Conservation (phyloP, 2,888 invertebrate species). For the Cephonodes hylas region DNA sequence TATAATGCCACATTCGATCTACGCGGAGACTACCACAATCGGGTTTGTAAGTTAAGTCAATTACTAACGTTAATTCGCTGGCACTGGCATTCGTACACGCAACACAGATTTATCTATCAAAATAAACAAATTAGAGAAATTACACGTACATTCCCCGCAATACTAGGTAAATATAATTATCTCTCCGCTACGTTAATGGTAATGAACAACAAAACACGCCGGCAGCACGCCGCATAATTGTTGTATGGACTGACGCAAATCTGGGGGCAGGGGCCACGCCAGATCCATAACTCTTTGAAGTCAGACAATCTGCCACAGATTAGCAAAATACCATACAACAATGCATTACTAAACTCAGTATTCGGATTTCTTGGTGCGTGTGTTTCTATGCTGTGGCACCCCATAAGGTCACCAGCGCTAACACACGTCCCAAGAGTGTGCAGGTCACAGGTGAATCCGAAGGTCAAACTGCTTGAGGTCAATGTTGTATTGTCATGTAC, state of each 20-base stretch:
- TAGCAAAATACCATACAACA: slow-evolving; percentile 17
- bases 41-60: not conserved
- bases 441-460: slow-evolving; percentile 59
- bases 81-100: not conserved
- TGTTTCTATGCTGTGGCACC: slow-evolving; percentile 23
- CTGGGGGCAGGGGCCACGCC: slow-evolving; percentile 61
- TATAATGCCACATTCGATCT: too few species aligned
- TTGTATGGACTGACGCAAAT: slow-evolving; percentile 70
- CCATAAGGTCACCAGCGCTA: slow-evolving; percentile 20
- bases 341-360: slow-evolving; percentile 22
- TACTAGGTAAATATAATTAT: slow-evolving; percentile 16
- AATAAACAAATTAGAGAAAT: slow-evolving; percentile 10
- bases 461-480: slow-evolving; percentile 60
- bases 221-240: slow-evolving; percentile 66
- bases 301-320: slow-evolving; percentile 43
- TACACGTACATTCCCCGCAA: slow-evolving; percentile 2
- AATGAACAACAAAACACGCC: slow-evolving; percentile 54
- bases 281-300: slow-evolving; percentile 60
- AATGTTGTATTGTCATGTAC: slow-evolving; percentile 67
- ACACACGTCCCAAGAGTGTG: slow-evolving; percentile 62
- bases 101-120: slow-evolving; percentile 3
- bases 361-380: not conserved
- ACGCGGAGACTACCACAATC: too few species aligned
- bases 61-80: not conserved
- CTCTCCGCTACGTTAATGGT: slow-evolving; percentile 36